Percentiles rank a stretch among this genome's conserved stretches.
These are phyloP conservation scores for Odocoileus virginianus DNA, from an alignment of 2,113 vertebrate genomes.

Conservation along the genomic window DNA sequence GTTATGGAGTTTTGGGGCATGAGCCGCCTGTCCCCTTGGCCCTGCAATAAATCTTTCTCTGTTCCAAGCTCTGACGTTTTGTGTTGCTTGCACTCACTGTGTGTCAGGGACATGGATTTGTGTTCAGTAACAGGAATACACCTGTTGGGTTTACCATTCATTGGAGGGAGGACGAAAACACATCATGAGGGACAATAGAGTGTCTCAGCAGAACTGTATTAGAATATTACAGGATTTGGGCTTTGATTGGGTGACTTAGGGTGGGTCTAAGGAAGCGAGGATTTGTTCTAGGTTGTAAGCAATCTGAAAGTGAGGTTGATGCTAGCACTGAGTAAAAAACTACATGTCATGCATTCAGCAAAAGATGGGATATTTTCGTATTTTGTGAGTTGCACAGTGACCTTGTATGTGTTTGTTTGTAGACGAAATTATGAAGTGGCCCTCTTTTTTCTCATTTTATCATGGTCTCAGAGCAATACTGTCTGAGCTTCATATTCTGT, in stretches of 20 bases:
- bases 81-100: not conserved
- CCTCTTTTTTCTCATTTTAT: slow-evolving; percentile 20
- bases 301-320: not conserved
- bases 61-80: not conserved
- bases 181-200: rapidly evolving
- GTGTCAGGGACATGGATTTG: not conserved
- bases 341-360: not conserved
- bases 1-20: not conserved
- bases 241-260: not conserved
- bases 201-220: not conserved
- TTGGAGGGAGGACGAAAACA: not conserved
- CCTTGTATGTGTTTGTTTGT: not conserved
- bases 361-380: not conserved
- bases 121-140: not conserved
- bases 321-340: not conserved
- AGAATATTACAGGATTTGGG: not conserved
- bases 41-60: not conserved
- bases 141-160: not conserved
- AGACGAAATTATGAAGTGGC: not conserved
- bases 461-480: not conserved
- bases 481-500: not conserved
- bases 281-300: not conserved
- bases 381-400: not conserved
- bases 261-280: not conserved
- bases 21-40: not conserved